A percentile compares a stretch with the other conserved stretches of the same genome.
Evolutionary conservation across 2,113 vertebrate species (phyloP).

Genomic region (Callaeas wilsoni): DNA sequence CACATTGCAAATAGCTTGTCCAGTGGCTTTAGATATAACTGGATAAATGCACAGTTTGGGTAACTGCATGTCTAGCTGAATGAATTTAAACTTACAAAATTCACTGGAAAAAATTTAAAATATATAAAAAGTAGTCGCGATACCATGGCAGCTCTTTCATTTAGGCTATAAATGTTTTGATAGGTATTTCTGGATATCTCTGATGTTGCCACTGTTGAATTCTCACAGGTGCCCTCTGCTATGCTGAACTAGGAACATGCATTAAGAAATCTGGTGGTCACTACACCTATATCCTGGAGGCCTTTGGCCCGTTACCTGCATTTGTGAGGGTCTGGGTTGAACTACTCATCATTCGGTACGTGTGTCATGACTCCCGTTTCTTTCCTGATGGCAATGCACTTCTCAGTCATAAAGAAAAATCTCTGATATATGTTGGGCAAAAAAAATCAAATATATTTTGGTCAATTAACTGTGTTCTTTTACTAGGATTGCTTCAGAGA

Average conservation of each 20-base stretch:
- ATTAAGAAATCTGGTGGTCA: conserved; percentile 97
- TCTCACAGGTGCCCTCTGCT: conserved; percentile 86
- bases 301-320: conserved; percentile 90
- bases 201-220: neutral
- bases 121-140: neutral
- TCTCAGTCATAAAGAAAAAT: neutral
- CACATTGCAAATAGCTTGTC: neutral
- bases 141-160: neutral
- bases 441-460: neutral
- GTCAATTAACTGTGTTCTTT: neutral
- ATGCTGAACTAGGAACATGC: conserved; percentile 92
- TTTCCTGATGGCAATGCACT: neutral
- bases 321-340: conserved; percentile 93
- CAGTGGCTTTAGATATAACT: neutral
- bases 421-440: neutral
- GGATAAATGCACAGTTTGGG: neutral
- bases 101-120: neutral
- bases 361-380: neutral
- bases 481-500: neutral
- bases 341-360: conserved; percentile 90
- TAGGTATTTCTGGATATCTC: neutral
- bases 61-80: neutral
- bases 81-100: neutral
- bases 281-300: conserved; percentile 93
- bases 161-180: neutral